Base-by-base conservation (phyloP, 2,888 invertebrate species). In the Netelia inedita region DNA sequence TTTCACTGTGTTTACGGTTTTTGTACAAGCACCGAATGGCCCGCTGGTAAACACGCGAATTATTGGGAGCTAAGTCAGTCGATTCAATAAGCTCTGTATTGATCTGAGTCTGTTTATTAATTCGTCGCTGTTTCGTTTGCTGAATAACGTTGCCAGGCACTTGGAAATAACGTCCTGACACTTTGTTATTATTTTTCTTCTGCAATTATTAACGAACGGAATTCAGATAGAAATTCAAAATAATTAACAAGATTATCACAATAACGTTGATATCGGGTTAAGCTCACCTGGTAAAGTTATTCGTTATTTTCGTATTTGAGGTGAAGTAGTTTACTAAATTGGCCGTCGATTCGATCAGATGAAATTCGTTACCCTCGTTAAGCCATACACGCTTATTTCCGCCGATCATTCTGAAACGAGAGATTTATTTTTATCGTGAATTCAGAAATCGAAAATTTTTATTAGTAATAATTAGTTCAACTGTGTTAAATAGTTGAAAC, bases 381-480 rank as follows among this genome's bases (percentile, higher is more conserved):
- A 97, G 95, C 98, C 98, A 98, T 89, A 97, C 96, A 76, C 97
- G 96, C 93, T 98, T 98, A 94, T 97, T 97, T 91, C 96, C 96
- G 87, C 97, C 96, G 92, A 96, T 96, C 95, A 97, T 94, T 92
- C 97, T 96, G 86, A 66, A 93, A 93, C 87, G 57, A 71, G 19
- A 61, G 9, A 50, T 46, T 46, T 14, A 1, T 55, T 71, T 11
- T 3, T 8, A 28, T 71, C 0, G 10, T 9, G 65, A 73, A 53
- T 10, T 35, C 21, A 14, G 19, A 55, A 28, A 14, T 19, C 11
- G 11, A 11, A 35, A 43, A 50, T 86, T 89, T 88, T 79, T n/a
- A 88, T 87, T 82, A 82, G n/a, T n/a, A n/a, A 61, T 46, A 80
- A 80, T 83, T 69, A 66, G 53, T 55, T 43, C 46, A 16, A 43